phyloP scores from a whole-genome alignment of 2,797 vertebrate genomes.

The Enteromius treurensis region DNA sequence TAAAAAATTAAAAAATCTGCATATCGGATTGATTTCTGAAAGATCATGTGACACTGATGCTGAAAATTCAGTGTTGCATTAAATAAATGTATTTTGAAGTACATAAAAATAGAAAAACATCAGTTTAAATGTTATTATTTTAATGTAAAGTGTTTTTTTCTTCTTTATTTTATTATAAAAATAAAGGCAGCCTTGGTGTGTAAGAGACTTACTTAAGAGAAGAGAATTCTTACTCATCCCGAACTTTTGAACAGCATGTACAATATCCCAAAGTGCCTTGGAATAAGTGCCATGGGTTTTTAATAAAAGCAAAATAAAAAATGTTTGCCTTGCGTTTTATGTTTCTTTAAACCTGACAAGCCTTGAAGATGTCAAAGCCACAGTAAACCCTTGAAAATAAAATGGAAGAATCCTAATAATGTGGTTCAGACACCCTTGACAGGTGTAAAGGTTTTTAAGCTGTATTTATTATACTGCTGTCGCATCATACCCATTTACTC shows the following conservation, averaged over 20 bases:
- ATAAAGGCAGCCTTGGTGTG: background rate
- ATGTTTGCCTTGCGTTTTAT: background rate
- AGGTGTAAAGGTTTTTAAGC: background rate
- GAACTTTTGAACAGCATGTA: background rate
- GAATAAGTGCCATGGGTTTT: background rate
- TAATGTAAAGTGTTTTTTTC: no score
- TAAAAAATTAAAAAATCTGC: background rate
- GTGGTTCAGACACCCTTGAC: background rate
- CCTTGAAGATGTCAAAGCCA: background rate
- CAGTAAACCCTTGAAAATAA: background rate
- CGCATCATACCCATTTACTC: background rate
- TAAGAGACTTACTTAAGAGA: background rate
- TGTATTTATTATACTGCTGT: background rate
- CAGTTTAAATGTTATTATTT: no score
- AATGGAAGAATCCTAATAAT: background rate
- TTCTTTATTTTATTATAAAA: no score
- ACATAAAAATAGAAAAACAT: background rate
- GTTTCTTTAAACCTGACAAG: background rate
- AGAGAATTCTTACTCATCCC: background rate
- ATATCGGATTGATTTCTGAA: background rate
- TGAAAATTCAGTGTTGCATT: background rate
- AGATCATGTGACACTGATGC: background rate
- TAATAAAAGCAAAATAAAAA: background rate
- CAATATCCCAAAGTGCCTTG: background rate
- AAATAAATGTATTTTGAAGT: background rate